Conservation (phyloP, 2,113 vertebrate species). For the Ageneiosus marmoratus region DNA sequence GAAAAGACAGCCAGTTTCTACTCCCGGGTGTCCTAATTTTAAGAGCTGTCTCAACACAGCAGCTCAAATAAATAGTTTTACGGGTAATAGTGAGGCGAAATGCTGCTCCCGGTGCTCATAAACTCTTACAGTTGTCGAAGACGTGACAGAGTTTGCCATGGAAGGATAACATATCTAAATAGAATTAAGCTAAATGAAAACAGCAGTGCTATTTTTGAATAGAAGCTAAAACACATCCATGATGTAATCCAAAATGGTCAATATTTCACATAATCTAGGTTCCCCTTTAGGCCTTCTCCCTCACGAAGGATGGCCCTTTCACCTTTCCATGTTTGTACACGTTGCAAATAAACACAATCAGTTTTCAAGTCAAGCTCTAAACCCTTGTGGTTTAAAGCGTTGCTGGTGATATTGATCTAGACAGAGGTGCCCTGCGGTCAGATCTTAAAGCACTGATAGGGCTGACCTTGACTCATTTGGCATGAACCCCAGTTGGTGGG, state of each 20-base stretch:
- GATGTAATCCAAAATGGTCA: conserved; percentile 48
- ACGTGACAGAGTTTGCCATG: conserved; percentile 16
- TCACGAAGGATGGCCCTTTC: conserved; percentile 4
- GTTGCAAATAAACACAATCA: conserved; percentile 56
- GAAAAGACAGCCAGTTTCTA: background rate
- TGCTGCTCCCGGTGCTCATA: conserved; percentile 43
- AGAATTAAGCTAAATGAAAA: conserved; percentile 26
- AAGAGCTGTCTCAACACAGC: conserved; percentile 31
- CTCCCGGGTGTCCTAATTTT: conserved; percentile 27
- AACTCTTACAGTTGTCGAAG: conserved; percentile 44
- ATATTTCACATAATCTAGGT: conserved; percentile 23
- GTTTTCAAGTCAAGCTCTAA: conserved; percentile 34
- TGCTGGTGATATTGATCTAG: conserved; percentile 41
- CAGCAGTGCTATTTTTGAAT: background rate
- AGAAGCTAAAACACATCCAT: background rate
- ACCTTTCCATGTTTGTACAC: conserved; percentile 43
- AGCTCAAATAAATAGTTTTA: conserved; percentile 46
- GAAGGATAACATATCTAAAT: background rate
- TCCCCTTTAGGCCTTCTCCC: background rate
- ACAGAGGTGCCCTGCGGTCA: conserved; percentile 41
- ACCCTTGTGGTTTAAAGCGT: conserved; percentile 23
- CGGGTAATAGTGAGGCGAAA: conserved; percentile 48
- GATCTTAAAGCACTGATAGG: conserved; percentile 41
- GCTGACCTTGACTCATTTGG: conserved; percentile 55
- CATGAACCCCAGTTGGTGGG: conserved; percentile 56